phyloP scores from a whole-genome alignment of 2,113 vertebrate genomes.

The Notothenia rossii region DNA sequence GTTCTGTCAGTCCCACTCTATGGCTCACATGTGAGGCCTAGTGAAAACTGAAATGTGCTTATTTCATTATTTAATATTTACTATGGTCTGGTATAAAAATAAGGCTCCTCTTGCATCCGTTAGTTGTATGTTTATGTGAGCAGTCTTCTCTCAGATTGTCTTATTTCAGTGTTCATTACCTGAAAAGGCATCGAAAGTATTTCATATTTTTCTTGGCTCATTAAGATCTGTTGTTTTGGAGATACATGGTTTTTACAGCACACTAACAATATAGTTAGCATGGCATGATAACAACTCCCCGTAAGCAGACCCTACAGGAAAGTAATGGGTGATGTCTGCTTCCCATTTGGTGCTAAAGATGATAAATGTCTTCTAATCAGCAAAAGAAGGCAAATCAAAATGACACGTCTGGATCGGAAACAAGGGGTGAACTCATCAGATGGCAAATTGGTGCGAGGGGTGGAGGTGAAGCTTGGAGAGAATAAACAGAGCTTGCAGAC shows the following conservation, averaged over 20 bases:
- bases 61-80: background rate
- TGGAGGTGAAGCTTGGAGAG: slow-evolving; percentile 66
- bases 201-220: background rate
- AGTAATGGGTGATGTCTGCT: slow-evolving; percentile 47
- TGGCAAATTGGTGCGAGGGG: slow-evolving; percentile 51
- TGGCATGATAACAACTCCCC: slow-evolving; percentile 34
- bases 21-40: background rate
- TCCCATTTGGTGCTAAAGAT: slow-evolving; percentile 52
- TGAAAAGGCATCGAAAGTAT: background rate
- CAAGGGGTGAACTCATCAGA: slow-evolving; percentile 61
- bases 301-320: slow-evolving; percentile 21
- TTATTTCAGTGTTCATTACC: background rate
- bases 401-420: slow-evolving; percentile 66
- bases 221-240: background rate
- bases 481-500: slow-evolving; percentile 77
- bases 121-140: background rate
- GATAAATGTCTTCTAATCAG: slow-evolving; percentile 70
- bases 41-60: background rate
- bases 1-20: background rate
- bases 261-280: background rate
- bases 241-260: background rate
- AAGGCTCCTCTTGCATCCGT: no score
- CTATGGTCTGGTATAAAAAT: no score
- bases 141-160: background rate
- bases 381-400: slow-evolving; percentile 54